Percentiles rank a stretch among this genome's conserved stretches.
Evolutionary conservation across 2,797 vertebrate genomes (phyloP).

Genomic region (Sebastes taczanowskii): DNA sequence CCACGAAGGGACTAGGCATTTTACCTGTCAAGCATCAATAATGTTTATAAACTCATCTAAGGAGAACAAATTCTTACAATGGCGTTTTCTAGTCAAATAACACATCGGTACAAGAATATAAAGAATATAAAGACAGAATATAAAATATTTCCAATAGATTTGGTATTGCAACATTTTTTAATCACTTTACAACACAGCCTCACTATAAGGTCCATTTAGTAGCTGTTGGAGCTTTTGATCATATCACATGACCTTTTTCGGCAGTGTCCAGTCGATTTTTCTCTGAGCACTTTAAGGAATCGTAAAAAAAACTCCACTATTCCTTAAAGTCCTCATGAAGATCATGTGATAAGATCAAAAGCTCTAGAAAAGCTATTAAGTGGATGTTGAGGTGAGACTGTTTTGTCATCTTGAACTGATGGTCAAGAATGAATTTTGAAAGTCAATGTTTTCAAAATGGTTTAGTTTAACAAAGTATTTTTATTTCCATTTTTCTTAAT

Average conservation of each 20-base stretch:
- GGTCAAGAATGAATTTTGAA: neutral
- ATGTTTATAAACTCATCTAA: neutral
- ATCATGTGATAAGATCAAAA: neutral
- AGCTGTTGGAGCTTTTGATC: neutral
- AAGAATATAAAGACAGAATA: neutral
- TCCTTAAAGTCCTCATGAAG: neutral
- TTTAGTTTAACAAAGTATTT: neutral
- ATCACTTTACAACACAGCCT: neutral
- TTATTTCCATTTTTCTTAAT: neutral
- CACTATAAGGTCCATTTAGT: neutral
- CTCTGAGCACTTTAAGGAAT: neutral
- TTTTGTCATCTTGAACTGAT: neutral
- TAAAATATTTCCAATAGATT: neutral
- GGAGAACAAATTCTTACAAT: neutral
- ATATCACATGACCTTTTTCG: neutral
- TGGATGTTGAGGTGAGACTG: neutral
- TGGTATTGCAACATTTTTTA: neutral
- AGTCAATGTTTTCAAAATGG: neutral
- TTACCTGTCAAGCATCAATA: constrained; percentile 79
- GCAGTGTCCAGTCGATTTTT: neutral
- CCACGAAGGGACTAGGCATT: constrained; percentile 79
- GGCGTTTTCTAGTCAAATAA: neutral
- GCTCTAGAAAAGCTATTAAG: neutral
- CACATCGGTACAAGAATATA: neutral
- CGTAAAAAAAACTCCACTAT: neutral